phyloP scores from a whole-genome alignment of 1,140 invertebrate genomes.

The Camponotus vicinus region DNA sequence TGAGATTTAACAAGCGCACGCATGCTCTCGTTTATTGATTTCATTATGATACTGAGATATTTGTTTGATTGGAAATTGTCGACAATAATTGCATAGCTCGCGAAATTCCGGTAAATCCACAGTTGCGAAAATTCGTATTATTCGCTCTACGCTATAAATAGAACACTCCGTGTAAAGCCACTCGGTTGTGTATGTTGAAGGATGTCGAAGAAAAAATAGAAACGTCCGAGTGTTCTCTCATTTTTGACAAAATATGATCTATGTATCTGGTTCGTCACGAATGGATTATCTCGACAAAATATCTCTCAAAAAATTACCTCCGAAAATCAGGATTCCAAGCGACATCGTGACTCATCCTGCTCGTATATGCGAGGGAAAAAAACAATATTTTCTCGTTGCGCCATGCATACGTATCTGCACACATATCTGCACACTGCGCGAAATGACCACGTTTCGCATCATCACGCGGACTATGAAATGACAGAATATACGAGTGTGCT shows the following conservation, averaged over 20 bases:
- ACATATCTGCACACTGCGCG: not conserved
- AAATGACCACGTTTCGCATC: not conserved
- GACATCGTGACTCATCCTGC: not conserved
- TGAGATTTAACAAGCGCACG: slow-evolving; percentile 34
- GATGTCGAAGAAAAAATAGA: not conserved
- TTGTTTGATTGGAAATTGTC: slow-evolving; percentile 34
- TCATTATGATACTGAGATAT: slow-evolving; percentile 40
- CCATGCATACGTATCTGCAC: no score
- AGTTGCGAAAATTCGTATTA: slow-evolving; percentile 38
- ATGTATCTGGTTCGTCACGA: not conserved
- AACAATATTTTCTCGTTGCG: slow-evolving; percentile 6
- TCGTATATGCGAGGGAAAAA: not conserved
- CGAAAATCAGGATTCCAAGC: not conserved
- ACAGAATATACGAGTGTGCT: not conserved
- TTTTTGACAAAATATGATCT: not conserved
- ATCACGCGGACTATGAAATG: not conserved
- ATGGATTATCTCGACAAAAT: not conserved
- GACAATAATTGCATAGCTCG: slow-evolving; percentile 41
- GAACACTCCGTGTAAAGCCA: not conserved
- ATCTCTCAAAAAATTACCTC: not conserved
- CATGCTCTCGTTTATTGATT: slow-evolving; percentile 55
- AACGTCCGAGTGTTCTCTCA: not conserved
- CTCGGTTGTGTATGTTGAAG: not conserved
- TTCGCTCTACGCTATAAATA: not conserved
- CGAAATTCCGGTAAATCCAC: slow-evolving; percentile 25